These are phyloP conservation scores for Campoletis raptor DNA, from an alignment of 2,888 invertebrate genomes.

Conservation along the genomic window DNA sequence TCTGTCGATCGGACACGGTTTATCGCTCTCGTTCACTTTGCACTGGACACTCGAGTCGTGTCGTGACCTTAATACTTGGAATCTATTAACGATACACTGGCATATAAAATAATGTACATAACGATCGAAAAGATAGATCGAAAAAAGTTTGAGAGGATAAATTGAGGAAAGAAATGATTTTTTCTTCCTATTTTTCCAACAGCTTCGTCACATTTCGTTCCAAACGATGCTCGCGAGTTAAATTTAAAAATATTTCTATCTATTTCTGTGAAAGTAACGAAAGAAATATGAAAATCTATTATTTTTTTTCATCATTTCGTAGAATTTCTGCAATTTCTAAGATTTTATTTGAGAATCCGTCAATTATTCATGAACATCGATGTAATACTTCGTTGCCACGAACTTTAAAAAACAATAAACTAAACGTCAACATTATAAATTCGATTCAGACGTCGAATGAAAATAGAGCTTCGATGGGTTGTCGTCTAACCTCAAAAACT, in stretches of 20 bases:
- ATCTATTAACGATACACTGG: constrained; percentile 60
- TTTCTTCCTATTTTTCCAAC: neutral
- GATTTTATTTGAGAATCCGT: no score
- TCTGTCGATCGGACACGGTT: constrained; percentile 58
- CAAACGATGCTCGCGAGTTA: no score
- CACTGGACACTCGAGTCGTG: constrained; percentile 51
- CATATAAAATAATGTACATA: constrained; percentile 22
- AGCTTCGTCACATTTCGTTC: neutral
- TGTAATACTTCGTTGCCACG: no score
- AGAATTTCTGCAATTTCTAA: neutral
- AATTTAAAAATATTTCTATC: neutral
- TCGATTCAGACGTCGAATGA: neutral
- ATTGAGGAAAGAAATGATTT: neutral
- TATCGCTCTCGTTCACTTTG: constrained; percentile 59
- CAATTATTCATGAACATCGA: no score
- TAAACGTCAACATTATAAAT: neutral
- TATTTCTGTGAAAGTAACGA: neutral
- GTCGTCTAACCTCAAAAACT: neutral
- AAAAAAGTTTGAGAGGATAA: constrained; percentile 29
- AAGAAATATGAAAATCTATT: neutral
- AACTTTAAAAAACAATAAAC: no score
- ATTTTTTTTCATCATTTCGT: neutral
- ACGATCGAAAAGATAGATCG: constrained; percentile 28
- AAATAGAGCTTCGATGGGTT: neutral
- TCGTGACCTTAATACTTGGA: constrained; percentile 67